A percentile compares a stretch with the other conserved stretches of the same genome.
Conservation (phyloP, 2,113 vertebrate genomes). For the human (Homo sapiens) region DNA sequence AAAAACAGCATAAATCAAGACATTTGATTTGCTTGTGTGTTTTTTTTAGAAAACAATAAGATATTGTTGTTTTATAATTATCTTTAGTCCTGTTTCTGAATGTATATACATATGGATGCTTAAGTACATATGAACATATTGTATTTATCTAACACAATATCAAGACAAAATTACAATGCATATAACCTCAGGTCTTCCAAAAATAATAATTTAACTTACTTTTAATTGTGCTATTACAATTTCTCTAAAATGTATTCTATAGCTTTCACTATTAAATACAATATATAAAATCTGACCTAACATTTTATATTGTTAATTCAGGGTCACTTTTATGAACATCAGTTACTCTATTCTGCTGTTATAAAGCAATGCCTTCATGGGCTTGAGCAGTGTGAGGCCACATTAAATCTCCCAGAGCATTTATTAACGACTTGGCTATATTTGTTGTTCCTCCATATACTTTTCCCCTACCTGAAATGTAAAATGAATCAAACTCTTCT, state of each 20-base stretch:
- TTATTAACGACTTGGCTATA: neutral
- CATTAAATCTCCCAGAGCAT: neutral
- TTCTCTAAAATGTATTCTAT: neutral
- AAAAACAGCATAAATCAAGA: neutral
- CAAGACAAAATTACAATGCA: neutral
- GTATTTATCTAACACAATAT: slow-evolving; percentile 3
- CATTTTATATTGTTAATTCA: slow-evolving; percentile 27
- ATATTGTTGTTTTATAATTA: neutral
- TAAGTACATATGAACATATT: neutral
- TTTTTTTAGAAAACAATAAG: neutral
- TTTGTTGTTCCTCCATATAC: neutral
- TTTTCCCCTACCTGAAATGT: neutral
- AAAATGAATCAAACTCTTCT: neutral
- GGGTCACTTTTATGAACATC: neutral
- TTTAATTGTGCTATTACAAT: neutral
- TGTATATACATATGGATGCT: neutral
- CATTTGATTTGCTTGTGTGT: neutral
- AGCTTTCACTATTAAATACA: slow-evolving; percentile 19
- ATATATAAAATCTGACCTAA: neutral
- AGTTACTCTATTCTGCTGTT: neutral
- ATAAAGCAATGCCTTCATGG: neutral
- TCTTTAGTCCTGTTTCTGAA: neutral
- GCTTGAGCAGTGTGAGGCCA: neutral
- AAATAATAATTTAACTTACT: neutral
- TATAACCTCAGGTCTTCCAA: neutral